Conservation (phyloP, 2,113 vertebrate species). For the Monarcha castaneiventris region DNA sequence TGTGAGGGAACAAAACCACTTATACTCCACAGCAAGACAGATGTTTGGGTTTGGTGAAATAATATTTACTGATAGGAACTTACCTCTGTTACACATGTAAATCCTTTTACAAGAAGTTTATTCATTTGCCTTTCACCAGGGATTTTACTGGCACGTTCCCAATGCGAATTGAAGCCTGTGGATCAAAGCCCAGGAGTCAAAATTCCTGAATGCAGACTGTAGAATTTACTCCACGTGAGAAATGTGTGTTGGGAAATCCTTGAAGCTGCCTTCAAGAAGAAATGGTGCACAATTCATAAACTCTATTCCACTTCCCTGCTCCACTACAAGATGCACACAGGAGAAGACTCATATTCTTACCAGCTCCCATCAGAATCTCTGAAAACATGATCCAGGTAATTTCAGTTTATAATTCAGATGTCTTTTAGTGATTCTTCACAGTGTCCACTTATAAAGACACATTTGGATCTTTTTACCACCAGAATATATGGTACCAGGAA, state of each 20-base stretch:
- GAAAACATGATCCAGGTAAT: neutral
- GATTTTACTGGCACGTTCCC: neutral
- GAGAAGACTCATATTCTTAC: neutral
- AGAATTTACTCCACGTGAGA: neutral
- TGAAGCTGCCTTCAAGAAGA: neutral
- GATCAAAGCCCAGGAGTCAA: neutral
- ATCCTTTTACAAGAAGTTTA: constrained; percentile 9
- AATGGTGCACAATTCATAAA: neutral
- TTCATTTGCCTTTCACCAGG: neutral
- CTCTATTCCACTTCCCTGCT: neutral
- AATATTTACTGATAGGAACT: constrained; percentile 27
- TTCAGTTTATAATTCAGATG: constrained; percentile 3
- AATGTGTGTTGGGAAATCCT: neutral
- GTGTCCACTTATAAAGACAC: constrained; percentile 36
- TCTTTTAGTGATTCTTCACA: constrained; percentile 16
- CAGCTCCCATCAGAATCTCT: neutral
- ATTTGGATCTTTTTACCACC: constrained; percentile 52
- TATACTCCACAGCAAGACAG: neutral
- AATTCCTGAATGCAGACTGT: neutral
- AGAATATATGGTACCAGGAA: constrained; percentile 19
- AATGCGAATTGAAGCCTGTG: neutral
- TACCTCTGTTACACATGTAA: neutral
- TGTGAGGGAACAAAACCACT: neutral
- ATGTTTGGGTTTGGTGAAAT: constrained; percentile 9
- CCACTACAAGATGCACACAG: neutral